Evolutionary conservation across 2,113 vertebrate species (phyloP), one percentile per base, ranked within the genome.

Genomic region (Catharus fuscescens): DNA sequence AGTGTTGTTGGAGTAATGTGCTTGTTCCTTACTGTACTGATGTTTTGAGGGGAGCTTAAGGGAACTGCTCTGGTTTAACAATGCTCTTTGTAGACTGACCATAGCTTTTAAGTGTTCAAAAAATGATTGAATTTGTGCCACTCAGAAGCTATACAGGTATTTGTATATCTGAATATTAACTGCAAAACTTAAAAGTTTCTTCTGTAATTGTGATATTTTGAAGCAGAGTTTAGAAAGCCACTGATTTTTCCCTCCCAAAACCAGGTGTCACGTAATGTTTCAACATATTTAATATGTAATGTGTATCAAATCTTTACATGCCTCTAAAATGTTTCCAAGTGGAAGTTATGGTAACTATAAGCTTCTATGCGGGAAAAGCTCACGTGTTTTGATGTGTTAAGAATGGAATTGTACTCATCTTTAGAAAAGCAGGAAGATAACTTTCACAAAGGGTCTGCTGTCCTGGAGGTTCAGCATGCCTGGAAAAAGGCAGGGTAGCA

Each of bases 271-370:
- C 3, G 1, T 80, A 9, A 21, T 53, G 7, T 29, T 83, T 72
- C 11, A 18, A 24, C 10, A n/a, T 71, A 44, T 4, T 76, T 57
- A 59, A 32, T 62, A 28, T 25, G 17, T 57, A 57, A 34, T 17
- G 4, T 0, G 0, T 66, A 14, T 34, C 5, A 20, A 21, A 64
- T 8, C 40, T 80, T 21, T 28, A 31, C 7, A 18, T 67, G 18
- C 20, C 18, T 79, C 54, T 89, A 16, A 34, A 29, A 14, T 67
- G 11, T 54, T 86, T 67, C 21, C 8, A 60, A 20, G 20, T 59
- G 32, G 15, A 80, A 64, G 23, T 50, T 89, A 14, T 0, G 2
- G 28, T 76, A 86, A 20, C 32, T 74, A 9, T 44, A 24, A 59
- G 16, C 28, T 62, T 32, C 12, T 36, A 1, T 3, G 1, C 59